Percentiles rank a stretch among this genome's conserved stretches.
These are phyloP conservation scores for Diarsia dahlii DNA, from an alignment of 2,888 invertebrate genomes.

Conservation along the genomic window DNA sequence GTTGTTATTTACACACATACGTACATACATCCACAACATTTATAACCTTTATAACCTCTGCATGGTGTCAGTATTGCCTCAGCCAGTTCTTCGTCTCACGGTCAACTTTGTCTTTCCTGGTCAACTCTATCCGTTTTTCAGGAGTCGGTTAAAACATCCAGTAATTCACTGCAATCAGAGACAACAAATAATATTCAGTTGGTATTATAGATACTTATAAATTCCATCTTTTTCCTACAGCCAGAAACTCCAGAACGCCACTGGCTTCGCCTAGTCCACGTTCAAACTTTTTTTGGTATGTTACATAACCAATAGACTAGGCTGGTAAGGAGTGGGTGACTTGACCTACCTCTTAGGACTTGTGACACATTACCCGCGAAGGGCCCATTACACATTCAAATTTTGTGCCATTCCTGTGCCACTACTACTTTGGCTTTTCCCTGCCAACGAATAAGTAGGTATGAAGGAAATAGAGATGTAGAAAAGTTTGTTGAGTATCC, in stretches of 20 bases:
- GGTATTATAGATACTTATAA: no score
- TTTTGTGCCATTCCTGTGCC: background rate
- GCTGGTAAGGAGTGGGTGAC: background rate
- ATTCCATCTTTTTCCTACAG: no score
- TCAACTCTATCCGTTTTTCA: no score
- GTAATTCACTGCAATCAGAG: no score
- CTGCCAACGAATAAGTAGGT: background rate
- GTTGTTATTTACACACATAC: background rate
- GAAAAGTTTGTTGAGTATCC: background rate
- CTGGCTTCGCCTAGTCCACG: background rate
- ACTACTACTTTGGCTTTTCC: background rate
- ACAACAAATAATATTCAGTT: no score
- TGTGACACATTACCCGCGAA: background rate
- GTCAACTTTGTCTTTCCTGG: no score
- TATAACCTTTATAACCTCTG: no score
- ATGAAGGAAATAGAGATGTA: background rate
- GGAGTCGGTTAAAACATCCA: no score
- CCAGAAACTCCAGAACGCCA: no score
- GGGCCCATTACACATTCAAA: background rate
- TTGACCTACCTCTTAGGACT: background rate
- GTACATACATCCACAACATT: background rate
- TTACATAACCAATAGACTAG: background rate
- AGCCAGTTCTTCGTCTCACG: no score
- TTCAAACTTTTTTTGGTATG: background rate
- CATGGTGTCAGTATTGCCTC: no score